Evolutionary conservation across 2,888 invertebrate genomes (phyloP).

Genomic region (Aplocera efformata): DNA sequence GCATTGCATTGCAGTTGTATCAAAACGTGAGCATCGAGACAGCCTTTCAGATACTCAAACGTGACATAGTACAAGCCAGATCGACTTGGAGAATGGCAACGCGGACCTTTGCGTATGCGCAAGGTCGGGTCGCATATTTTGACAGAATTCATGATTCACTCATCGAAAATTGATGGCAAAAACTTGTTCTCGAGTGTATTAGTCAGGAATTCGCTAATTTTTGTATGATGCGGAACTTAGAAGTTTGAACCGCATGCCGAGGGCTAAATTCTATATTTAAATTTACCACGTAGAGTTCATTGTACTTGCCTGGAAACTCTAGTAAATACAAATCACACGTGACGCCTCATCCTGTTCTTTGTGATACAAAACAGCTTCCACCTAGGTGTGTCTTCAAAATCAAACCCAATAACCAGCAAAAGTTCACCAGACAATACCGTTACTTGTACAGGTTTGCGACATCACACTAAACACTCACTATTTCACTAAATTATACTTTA

Average conservation of each 20-base stretch:
- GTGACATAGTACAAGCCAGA: constrained; percentile 55
- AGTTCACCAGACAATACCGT: constrained; percentile 50
- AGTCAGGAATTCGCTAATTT: constrained; percentile 4
- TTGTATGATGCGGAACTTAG: not conserved
- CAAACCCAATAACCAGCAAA: constrained; percentile 44
- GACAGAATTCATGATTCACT: constrained; percentile 28
- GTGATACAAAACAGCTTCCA: constrained; percentile 49
- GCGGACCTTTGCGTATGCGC: constrained; percentile 59
- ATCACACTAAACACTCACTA: constrained; percentile 33
- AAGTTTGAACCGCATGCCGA: too few species aligned
- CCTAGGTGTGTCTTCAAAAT: constrained; percentile 63
- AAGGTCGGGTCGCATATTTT: constrained; percentile 55
- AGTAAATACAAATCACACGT: constrained; percentile 46
- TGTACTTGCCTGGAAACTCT: constrained; percentile 18
- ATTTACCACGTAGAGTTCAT: constrained; percentile 1
- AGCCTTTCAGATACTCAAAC: constrained; percentile 21
- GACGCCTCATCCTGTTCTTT: constrained; percentile 52
- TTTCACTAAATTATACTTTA: constrained; percentile 15
- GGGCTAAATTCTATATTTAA: not conserved
- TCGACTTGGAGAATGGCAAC: constrained; percentile 56
- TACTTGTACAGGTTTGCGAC: constrained; percentile 31
- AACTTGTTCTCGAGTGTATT: constrained; percentile 18
- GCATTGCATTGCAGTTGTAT: constrained; percentile 5
- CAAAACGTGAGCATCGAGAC: constrained; percentile 8
- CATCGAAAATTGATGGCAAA: constrained; percentile 13